Conservation (phyloP, 2,113 vertebrate species). For the Garra rufa region DNA sequence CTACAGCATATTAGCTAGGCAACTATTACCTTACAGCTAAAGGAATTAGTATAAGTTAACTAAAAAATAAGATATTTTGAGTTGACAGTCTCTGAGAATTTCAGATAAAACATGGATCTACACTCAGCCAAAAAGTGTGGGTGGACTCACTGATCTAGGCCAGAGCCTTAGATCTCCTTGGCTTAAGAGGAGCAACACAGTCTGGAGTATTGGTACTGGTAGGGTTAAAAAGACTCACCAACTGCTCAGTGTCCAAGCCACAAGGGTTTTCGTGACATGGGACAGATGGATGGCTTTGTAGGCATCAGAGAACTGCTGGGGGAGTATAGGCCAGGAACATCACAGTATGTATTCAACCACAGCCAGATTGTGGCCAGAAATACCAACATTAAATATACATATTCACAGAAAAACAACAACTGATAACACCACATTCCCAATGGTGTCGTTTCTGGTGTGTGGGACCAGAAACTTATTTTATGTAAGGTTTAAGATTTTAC, state of each 20-base stretch:
- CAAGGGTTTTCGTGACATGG: neutral
- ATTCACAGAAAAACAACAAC: neutral
- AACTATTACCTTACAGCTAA: neutral
- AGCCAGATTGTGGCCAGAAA: neutral
- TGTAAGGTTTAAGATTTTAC: neutral
- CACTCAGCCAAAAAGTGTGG: neutral
- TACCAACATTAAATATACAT: neutral
- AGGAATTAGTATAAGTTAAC: neutral
- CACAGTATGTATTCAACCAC: neutral
- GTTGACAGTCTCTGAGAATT: no score
- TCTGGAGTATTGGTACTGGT: neutral
- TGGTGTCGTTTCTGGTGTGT: neutral
- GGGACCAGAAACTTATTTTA: neutral
- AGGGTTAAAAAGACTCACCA: slow-evolving; percentile 10
- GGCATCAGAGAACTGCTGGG: neutral
- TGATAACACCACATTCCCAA: neutral
- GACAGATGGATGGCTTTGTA: slow-evolving; percentile 4
- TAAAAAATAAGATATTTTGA: no score
- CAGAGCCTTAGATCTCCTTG: neutral
- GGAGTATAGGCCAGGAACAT: neutral
- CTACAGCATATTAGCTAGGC: neutral
- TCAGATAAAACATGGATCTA: neutral
- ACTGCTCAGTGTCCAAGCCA: slow-evolving; percentile 4
- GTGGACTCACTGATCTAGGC: neutral
- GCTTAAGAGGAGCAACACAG: neutral